A percentile compares a stretch with the other conserved stretches of the same genome.
Evolutionary conservation across 2,113 vertebrate genomes (phyloP).

Genomic region (Cettia cetti): DNA sequence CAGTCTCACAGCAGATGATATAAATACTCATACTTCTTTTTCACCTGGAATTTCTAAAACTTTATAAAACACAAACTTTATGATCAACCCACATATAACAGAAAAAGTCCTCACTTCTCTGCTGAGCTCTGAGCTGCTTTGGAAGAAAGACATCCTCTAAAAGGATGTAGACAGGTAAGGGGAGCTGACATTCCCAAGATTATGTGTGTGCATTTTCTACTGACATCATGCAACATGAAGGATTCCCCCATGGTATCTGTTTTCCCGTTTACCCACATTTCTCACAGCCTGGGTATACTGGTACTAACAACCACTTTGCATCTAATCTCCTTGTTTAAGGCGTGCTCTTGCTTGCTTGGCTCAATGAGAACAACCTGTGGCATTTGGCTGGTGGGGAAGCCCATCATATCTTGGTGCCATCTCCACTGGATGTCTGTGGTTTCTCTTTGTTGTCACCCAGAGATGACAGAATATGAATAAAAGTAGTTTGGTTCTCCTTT

Average conservation of each 20-base stretch:
- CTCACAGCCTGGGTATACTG: background rate
- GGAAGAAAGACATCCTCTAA: background rate
- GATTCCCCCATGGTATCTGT: background rate
- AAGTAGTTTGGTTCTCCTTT: background rate
- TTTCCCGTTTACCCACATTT: background rate
- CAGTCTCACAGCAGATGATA: background rate
- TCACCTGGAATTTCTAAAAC: background rate
- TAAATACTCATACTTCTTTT: background rate
- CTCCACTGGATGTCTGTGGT: background rate
- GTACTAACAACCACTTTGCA: background rate
- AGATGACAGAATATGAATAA: background rate
- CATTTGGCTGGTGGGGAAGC: background rate
- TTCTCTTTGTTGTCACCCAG: background rate
- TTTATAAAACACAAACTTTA: background rate
- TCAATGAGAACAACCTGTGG: background rate
- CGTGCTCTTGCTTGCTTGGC: background rate
- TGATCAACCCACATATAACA: background rate
- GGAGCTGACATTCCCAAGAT: background rate
- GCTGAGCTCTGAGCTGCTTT: background rate
- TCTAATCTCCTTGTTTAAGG: background rate
- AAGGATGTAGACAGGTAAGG: background rate
- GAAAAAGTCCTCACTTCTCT: background rate
- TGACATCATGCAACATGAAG: fast-evolving
- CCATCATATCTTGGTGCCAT: background rate
- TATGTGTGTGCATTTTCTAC: background rate